Evolutionary conservation across 2,888 invertebrate genomes (phyloP).

Genomic region (Tetragonula carbonaria): DNA sequence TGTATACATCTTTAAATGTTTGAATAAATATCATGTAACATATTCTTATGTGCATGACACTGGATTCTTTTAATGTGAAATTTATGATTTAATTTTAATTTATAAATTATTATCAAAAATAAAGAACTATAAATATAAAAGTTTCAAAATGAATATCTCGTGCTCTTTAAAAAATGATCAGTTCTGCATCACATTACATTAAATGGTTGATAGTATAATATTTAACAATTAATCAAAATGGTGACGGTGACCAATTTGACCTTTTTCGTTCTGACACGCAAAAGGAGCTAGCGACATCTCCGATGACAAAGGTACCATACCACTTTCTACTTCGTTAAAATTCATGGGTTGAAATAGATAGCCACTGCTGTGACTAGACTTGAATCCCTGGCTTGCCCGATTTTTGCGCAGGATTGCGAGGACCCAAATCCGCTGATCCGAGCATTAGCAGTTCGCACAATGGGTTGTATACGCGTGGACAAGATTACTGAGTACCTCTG

Average conservation of each 20-base stretch:
- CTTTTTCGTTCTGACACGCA: constrained; percentile 85
- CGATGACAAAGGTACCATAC: constrained; percentile 84
- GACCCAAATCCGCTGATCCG: constrained; percentile 99
- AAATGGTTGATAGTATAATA: constrained; percentile 77
- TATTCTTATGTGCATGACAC: constrained; percentile 61
- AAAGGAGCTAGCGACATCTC: constrained; percentile 84
- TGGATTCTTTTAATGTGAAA: constrained; percentile 47
- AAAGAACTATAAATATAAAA: constrained; percentile 39
- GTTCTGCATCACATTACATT: constrained; percentile 75
- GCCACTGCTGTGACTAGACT: constrained; percentile 83
- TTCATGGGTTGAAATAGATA: constrained; percentile 82
- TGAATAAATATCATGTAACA: constrained; percentile 57
- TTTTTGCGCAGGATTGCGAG: constrained; percentile 95
- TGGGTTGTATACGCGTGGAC: constrained; percentile 99
- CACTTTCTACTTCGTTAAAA: constrained; percentile 78
- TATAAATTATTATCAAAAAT: constrained; percentile 28
- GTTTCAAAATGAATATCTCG: constrained; percentile 74
- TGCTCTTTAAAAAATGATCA: constrained; percentile 83
- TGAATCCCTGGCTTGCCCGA: constrained; percentile 84
- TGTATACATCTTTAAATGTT: constrained; percentile 62
- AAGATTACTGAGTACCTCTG: constrained; percentile 99
- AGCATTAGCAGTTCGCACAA: constrained; percentile 98
- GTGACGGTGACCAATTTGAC: constrained; percentile 85
- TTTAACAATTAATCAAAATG: constrained; percentile 81
- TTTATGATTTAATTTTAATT: constrained; percentile 44